A percentile compares a stretch with the other conserved stretches of the same genome.
Conservation (phyloP, 64 coral and sea anemone genomes). For the Exaiptasia diaphana region DNA sequence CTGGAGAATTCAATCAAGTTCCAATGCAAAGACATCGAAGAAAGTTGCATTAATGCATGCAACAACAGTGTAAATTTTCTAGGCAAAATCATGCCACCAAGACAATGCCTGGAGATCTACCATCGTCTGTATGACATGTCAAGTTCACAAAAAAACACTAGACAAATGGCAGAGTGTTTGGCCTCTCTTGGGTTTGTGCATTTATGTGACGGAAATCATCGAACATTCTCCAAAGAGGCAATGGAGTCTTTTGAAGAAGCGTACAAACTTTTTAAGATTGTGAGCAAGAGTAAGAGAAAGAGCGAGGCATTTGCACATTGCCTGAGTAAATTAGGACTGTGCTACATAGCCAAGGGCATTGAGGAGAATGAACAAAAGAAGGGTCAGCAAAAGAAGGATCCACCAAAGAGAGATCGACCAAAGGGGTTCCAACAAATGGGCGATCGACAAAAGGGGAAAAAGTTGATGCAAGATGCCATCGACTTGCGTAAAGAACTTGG, state of each 20-base stretch:
- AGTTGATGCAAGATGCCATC: background rate
- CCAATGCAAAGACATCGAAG: background rate
- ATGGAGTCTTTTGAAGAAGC: background rate
- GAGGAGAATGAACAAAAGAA: too few species aligned
- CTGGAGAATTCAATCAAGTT: background rate
- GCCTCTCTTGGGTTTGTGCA: background rate
- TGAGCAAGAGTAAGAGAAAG: background rate
- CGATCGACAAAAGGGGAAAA: background rate
- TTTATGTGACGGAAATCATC: background rate
- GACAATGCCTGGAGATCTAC: background rate
- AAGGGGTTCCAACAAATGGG: too few species aligned
- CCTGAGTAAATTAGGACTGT: background rate
- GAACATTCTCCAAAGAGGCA: background rate
- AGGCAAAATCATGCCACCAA: background rate
- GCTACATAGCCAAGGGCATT: background rate
- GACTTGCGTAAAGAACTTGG: background rate
- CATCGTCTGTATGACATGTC: background rate
- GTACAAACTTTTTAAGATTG: background rate
- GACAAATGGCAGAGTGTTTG: background rate
- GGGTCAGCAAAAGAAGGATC: too few species aligned
- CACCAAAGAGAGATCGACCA: too few species aligned
- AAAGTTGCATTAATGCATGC: background rate
- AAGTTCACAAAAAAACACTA: background rate
- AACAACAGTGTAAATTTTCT: background rate
- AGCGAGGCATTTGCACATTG: slow-evolving; percentile 2